Conservation (phyloP, 2,888 invertebrate species). For the Arctia plantaginis region DNA sequence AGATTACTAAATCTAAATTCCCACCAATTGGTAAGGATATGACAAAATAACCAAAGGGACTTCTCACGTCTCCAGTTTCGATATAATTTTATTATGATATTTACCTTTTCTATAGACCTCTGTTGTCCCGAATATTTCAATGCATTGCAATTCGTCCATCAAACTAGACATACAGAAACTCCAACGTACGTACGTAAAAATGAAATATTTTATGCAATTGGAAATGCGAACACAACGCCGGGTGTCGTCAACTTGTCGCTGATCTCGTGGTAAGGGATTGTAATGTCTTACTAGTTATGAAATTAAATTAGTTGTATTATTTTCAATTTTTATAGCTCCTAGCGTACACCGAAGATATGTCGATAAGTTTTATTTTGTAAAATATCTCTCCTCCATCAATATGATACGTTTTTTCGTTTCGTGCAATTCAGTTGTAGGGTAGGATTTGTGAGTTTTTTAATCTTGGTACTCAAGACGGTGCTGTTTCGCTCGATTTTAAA, state of each 20-base stretch:
- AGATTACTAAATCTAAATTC: slow-evolving; percentile 81
- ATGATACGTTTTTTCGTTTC: slow-evolving; percentile 72
- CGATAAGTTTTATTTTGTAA: slow-evolving; percentile 87
- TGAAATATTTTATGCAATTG: slow-evolving; percentile 41
- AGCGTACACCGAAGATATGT: slow-evolving; percentile 87
- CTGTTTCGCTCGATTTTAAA: slow-evolving; percentile 58
- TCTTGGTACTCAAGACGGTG: slow-evolving; percentile 65
- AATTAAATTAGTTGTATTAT: slow-evolving; percentile 86
- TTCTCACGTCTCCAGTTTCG: slow-evolving; percentile 59
- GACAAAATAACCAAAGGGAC: slow-evolving; percentile 76
- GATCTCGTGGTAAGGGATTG: slow-evolving; percentile 87
- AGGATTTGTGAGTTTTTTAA: slow-evolving; percentile 53
- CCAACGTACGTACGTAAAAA: slow-evolving; percentile 38
- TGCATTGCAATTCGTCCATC: slow-evolving; percentile 42
- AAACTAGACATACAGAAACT: slow-evolving; percentile 48
- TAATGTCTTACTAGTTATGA: slow-evolving; percentile 86
- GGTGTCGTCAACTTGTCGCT: slow-evolving; percentile 81
- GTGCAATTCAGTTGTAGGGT: slow-evolving; percentile 65
- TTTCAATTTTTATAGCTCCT: slow-evolving; percentile 87
- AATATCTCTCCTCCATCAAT: slow-evolving; percentile 86
- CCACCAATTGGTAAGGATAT: slow-evolving; percentile 80
- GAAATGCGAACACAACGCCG: slow-evolving; percentile 65
- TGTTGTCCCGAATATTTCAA: slow-evolving; percentile 36
- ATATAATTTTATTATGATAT: slow-evolving; percentile 37
- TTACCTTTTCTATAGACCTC: slow-evolving; percentile 42